A percentile compares a stretch with the other conserved stretches of the same genome.
Evolutionary conservation across 1,140 invertebrate species (phyloP).

Genomic region (Leptinotarsa lineolata): DNA sequence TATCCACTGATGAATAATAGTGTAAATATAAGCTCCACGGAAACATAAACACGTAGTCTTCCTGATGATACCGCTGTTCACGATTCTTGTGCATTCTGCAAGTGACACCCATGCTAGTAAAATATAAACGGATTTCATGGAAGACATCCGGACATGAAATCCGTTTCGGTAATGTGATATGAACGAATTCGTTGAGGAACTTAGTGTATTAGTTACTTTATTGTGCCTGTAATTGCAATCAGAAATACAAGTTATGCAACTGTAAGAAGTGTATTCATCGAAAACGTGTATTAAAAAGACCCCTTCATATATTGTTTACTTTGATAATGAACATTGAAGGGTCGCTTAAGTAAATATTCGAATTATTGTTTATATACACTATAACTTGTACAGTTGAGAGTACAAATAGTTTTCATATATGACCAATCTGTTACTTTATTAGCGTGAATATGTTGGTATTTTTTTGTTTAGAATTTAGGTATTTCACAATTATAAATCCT

Average conservation of each 20-base stretch:
- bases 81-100: neutral
- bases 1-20: no score
- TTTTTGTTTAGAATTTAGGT: constrained; percentile 28
- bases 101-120: constrained; percentile 24
- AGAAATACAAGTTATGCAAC: constrained; percentile 41
- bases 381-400: constrained; percentile 38
- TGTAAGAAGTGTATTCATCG: constrained; percentile 42
- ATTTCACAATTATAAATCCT: constrained; percentile 30
- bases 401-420: constrained; percentile 47
- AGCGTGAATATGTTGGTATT: constrained; percentile 25
- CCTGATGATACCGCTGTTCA: no score
- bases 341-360: constrained; percentile 27
- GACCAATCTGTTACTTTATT: constrained; percentile 39
- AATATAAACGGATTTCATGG: constrained; percentile 42
- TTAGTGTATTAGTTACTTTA: constrained; percentile 50
- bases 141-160: constrained; percentile 37
- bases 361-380: constrained; percentile 27
- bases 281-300: constrained; percentile 36
- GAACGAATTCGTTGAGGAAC: constrained; percentile 37
- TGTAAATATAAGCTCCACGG: no score
- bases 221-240: constrained; percentile 51
- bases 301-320: constrained; percentile 20
- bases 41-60: no score
- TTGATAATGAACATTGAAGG: constrained; percentile 24
- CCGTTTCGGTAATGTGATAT: constrained; percentile 52